Conservation (phyloP, 2,888 invertebrate species). For the Netelia inedita region DNA sequence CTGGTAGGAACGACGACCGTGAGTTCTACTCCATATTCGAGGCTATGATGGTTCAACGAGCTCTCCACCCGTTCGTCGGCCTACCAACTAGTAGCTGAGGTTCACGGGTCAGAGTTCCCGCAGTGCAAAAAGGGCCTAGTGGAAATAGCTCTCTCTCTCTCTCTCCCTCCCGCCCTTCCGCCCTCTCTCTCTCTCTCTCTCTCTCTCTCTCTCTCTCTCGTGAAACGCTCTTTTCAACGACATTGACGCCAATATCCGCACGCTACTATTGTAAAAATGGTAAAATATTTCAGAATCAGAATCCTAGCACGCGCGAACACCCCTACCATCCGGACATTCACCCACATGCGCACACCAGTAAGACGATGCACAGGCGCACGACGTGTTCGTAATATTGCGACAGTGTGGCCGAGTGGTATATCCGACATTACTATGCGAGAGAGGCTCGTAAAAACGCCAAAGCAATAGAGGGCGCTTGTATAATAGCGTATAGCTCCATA, state of each 20-base stretch:
- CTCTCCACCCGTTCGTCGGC: conserved; percentile 18
- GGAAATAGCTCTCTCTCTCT: conserved; percentile 38
- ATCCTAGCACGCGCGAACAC: conserved; percentile 4
- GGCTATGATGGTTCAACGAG: conserved; percentile 58
- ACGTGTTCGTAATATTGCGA: not conserved
- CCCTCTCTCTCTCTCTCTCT: not conserved
- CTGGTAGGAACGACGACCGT: conserved; percentile 28
- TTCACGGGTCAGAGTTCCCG: conserved; percentile 51
- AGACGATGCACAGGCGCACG: not conserved
- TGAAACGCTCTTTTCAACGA: conserved; percentile 16
- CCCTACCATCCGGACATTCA: not conserved
- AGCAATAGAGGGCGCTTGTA: conserved; percentile 7
- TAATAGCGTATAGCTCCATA: conserved; percentile 21
- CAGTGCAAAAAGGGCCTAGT: conserved; percentile 36
- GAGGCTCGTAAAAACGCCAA: conserved; percentile 13
- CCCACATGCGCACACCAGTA: not conserved
- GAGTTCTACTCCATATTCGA: conserved; percentile 61
- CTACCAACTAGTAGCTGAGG: conserved; percentile 14
- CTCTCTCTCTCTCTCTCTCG: conserved; percentile 1
- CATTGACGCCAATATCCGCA: conserved; percentile 44
- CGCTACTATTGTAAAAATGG: conserved; percentile 53
- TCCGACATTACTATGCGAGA: conserved; percentile 41
- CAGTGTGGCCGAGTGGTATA: not conserved
- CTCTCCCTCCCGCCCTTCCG: not conserved
- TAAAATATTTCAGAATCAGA: conserved; percentile 29